These are phyloP conservation scores for Charanyca ferruginea DNA, from an alignment of 2,888 invertebrate species.

Conservation along the genomic window DNA sequence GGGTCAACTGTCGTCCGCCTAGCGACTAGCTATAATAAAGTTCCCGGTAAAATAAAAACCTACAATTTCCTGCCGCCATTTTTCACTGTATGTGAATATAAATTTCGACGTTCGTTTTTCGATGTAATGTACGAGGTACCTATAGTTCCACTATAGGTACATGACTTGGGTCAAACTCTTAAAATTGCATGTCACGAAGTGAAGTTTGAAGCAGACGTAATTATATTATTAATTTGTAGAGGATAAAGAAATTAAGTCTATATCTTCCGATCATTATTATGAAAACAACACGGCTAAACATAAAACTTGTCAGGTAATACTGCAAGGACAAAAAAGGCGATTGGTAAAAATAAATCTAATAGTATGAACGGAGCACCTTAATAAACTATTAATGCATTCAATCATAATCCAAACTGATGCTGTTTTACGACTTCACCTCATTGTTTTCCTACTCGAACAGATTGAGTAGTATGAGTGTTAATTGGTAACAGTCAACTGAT, in stretches of 20 bases:
- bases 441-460: slow-evolving; percentile 6
- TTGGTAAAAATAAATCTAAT: too few species aligned
- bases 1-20: slow-evolving; percentile 68
- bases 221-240: too few species aligned
- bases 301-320: too few species aligned
- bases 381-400: neutral
- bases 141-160: too few species aligned
- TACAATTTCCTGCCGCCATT: slow-evolving; percentile 34
- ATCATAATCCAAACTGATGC: slow-evolving; percentile 11
- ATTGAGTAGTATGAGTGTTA: slow-evolving; percentile 28
- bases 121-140: too few species aligned
- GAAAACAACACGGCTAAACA: too few species aligned
- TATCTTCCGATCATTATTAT: too few species aligned
- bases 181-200: neutral
- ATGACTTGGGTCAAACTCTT: neutral
- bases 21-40: slow-evolving; percentile 55
- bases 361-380: neutral
- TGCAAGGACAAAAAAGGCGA: too few species aligned
- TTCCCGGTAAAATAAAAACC: slow-evolving; percentile 51
- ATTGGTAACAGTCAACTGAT: slow-evolving; percentile 6
- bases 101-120: too few species aligned
- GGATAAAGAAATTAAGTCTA: too few species aligned
- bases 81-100: slow-evolving; percentile 33
- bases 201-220: neutral
- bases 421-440: slow-evolving; percentile 15